Percentiles rank a stretch among this genome's conserved stretches.
Conservation (phyloP, 1,140 invertebrate genomes). For the Scaptomyza montana region DNA sequence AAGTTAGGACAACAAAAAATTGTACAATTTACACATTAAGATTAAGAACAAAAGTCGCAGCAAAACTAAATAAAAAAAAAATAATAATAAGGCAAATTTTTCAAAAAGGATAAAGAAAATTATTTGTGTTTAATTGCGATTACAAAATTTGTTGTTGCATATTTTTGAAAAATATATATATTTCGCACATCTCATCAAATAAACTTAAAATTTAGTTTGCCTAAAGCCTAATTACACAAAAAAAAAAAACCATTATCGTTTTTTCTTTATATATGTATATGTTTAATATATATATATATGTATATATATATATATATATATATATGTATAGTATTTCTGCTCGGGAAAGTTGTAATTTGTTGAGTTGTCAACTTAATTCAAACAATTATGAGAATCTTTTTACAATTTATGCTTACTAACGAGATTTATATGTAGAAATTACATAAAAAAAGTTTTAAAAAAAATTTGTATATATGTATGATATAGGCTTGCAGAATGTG, state of each 20-base stretch:
- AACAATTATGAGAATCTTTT: slow-evolving; percentile 81
- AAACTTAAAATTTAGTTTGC: slow-evolving; percentile 31
- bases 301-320: background rate
- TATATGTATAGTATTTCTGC: slow-evolving; percentile 5
- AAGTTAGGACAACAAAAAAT: slow-evolving; percentile 75
- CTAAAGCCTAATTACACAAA: slow-evolving; percentile 9
- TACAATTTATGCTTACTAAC: slow-evolving; percentile 70
- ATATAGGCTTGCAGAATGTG: slow-evolving; percentile 57
- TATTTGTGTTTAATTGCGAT: slow-evolving; percentile 20
- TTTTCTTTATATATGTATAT: slow-evolving; percentile 1
- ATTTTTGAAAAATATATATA: slow-evolving; percentile 45
- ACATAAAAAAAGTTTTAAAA: slow-evolving; percentile 52
- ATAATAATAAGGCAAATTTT: slow-evolving; percentile 21
- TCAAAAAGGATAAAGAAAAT: slow-evolving; percentile 19
- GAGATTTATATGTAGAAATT: slow-evolving; percentile 39
- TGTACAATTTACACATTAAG: slow-evolving; percentile 80
- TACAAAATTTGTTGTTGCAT: slow-evolving; percentile 38
- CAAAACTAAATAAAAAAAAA: slow-evolving; percentile 43
- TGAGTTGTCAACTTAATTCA: slow-evolving; percentile 57
- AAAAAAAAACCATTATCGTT: slow-evolving; percentile 24
- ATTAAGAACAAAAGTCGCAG: slow-evolving; percentile 50
- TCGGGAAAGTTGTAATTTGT: slow-evolving; percentile 54
- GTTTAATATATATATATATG: background rate
- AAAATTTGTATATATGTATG: slow-evolving; percentile 48
- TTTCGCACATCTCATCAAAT: slow-evolving; percentile 6